These are phyloP conservation scores for Siniperca scherzeri DNA, from an alignment of 2,797 vertebrate species.

Conservation along the genomic window DNA sequence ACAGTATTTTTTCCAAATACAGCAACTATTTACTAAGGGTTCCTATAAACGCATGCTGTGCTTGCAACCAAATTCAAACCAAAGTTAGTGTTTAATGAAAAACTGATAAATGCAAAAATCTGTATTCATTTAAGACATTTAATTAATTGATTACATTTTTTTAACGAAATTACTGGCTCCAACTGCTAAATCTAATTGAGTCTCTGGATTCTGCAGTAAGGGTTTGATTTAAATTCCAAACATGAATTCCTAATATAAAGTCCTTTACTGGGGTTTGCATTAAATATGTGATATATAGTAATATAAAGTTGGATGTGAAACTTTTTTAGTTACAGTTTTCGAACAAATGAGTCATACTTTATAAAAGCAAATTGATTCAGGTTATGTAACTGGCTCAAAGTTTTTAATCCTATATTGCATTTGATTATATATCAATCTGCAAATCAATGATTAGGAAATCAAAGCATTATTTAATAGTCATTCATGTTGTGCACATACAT, in stretches of 20 bases:
- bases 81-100: constrained; percentile 54
- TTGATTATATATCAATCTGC: neutral
- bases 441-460: neutral
- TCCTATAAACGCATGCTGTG: constrained; percentile 23
- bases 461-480: neutral
- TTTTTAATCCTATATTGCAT: neutral
- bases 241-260: constrained; percentile 18
- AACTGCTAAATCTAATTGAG: constrained; percentile 48
- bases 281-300: constrained; percentile 20
- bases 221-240: constrained; percentile 43
- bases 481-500: neutral
- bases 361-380: neutral
- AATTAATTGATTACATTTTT: constrained; percentile 43
- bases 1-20: constrained; percentile 30
- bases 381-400: neutral
- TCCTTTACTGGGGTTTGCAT: constrained; percentile 6
- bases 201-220: constrained; percentile 25
- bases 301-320: constrained; percentile 24
- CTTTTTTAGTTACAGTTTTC: neutral
- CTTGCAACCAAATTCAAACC: constrained; percentile 41
- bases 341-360: neutral
- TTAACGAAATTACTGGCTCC: constrained; percentile 27
- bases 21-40: constrained; percentile 45
- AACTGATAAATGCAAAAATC: constrained; percentile 47
- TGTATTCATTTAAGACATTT: constrained; percentile 46